These are phyloP conservation scores for Thera britannica DNA, from an alignment of 2,888 invertebrate genomes.

Conservation along the genomic window DNA sequence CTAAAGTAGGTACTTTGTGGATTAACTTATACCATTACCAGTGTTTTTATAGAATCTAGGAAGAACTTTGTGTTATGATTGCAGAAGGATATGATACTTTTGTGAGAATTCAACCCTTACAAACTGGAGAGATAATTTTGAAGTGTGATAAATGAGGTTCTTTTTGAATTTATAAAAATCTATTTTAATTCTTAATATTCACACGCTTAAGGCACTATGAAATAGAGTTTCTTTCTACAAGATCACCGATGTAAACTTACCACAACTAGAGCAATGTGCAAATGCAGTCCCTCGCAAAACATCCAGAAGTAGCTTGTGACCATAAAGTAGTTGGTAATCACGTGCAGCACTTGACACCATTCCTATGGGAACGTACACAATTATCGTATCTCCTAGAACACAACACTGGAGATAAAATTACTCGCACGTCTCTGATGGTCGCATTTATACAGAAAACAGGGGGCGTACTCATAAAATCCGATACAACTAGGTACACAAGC, in stretches of 20 bases:
- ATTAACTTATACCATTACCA: neutral
- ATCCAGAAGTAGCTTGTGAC: slow-evolving; percentile 93
- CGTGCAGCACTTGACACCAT: slow-evolving; percentile 89
- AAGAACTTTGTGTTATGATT: neutral
- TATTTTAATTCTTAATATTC: too few relatives aligned
- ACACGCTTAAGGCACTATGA: too few relatives aligned
- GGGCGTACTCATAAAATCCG: too few relatives aligned
- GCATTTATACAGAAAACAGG: neutral
- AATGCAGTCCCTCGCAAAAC: slow-evolving; percentile 91
- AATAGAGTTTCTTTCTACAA: neutral
- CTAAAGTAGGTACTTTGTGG: slow-evolving; percentile 2
- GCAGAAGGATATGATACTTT: too few relatives aligned
- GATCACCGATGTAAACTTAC: slow-evolving; percentile 62
- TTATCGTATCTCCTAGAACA: slow-evolving; percentile 11
- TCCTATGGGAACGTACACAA: slow-evolving; percentile 66
- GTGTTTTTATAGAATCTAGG: neutral
- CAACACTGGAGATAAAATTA: neutral
- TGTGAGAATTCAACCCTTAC: too few relatives aligned
- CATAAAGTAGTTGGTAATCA: slow-evolving; percentile 89
- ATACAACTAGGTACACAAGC: too few relatives aligned
- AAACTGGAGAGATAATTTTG: too few relatives aligned
- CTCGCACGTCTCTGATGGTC: neutral
- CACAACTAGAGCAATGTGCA: slow-evolving; percentile 90
- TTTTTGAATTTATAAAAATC: too few relatives aligned
- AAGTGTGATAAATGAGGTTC: too few relatives aligned